These are phyloP conservation scores for Chironex yamaguchii DNA, from an alignment of 30 jellyfish, hydroid and myxozoan species.

Conservation along the genomic window DNA sequence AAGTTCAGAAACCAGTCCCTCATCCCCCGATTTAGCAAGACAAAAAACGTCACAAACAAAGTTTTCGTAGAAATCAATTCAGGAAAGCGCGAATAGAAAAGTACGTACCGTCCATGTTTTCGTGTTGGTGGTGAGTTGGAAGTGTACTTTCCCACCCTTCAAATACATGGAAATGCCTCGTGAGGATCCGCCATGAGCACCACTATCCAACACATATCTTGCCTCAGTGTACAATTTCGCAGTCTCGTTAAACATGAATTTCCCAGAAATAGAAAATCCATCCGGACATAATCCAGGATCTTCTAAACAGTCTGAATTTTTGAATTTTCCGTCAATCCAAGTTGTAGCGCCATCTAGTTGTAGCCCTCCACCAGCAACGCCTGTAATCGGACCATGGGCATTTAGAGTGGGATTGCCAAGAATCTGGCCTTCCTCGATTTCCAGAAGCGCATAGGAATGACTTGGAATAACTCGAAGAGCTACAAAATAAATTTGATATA, in stretches of 20 bases:
- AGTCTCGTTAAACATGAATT: conserved; percentile 63
- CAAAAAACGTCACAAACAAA: no score
- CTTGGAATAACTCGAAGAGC: conserved; percentile 94
- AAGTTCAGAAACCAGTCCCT: no score
- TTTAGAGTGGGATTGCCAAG: conserved; percentile 91
- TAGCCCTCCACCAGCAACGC: conserved; percentile 84
- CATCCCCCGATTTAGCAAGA: no score
- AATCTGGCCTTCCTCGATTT: conserved; percentile 62
- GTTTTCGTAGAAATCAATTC: no score
- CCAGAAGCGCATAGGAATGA: conserved; percentile 96
- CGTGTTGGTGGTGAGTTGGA: conserved; percentile 83
- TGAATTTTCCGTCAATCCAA: conserved; percentile 89
- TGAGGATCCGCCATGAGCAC: conserved; percentile 98
- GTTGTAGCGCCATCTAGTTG: conserved; percentile 83
- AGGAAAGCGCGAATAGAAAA: no score
- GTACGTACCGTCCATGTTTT: conserved; percentile 95
- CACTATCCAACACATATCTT: conserved; percentile 89
- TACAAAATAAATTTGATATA: no score
- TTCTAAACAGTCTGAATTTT: conserved; percentile 79
- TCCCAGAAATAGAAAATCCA: conserved; percentile 94
- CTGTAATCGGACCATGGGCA: conserved; percentile 71
- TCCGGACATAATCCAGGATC: conserved; percentile 87
- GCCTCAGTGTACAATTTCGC: conserved; percentile 73
- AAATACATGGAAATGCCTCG: conserved; percentile 95
- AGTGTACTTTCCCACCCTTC: conserved; percentile 92